These are phyloP conservation scores for Dryomyza anilis DNA, from an alignment of 2,888 invertebrate genomes.

Conservation along the genomic window DNA sequence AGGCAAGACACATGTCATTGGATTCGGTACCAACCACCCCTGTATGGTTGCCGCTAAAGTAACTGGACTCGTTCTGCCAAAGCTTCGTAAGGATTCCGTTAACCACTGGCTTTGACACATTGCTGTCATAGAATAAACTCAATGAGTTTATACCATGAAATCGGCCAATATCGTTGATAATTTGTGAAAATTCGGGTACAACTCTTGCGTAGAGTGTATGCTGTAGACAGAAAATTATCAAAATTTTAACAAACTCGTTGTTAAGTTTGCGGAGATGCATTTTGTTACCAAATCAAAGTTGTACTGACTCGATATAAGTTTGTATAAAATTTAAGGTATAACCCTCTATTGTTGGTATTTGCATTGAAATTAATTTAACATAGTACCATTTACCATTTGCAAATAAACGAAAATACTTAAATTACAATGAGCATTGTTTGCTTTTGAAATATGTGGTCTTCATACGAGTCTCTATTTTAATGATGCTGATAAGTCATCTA, in stretches of 20 bases:
- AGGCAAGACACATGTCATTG: neutral
- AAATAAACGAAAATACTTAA: neutral
- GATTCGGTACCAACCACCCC: neutral
- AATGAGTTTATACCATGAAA: neutral
- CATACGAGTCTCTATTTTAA: too few relatives aligned
- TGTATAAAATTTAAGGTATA: too few relatives aligned
- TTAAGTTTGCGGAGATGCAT: neutral
- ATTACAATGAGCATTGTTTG: too few relatives aligned
- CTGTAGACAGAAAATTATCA: neutral
- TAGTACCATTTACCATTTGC: neutral
- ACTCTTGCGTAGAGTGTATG: neutral
- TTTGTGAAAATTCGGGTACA: neutral
- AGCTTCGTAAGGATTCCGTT: neutral
- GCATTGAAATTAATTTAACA: neutral
- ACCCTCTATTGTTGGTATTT: too few relatives aligned
- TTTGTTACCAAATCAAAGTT: neutral
- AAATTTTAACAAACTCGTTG: neutral
- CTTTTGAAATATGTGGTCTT: too few relatives aligned
- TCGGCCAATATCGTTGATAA: neutral
- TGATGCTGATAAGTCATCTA: too few relatives aligned
- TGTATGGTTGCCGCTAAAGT: neutral
- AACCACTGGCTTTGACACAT: neutral
- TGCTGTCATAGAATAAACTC: neutral
- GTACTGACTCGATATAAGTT: neutral
- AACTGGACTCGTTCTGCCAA: neutral